These are phyloP conservation scores for Galeopsomyia nigrocyanea DNA, from an alignment of 2,888 invertebrate species.

Conservation along the genomic window DNA sequence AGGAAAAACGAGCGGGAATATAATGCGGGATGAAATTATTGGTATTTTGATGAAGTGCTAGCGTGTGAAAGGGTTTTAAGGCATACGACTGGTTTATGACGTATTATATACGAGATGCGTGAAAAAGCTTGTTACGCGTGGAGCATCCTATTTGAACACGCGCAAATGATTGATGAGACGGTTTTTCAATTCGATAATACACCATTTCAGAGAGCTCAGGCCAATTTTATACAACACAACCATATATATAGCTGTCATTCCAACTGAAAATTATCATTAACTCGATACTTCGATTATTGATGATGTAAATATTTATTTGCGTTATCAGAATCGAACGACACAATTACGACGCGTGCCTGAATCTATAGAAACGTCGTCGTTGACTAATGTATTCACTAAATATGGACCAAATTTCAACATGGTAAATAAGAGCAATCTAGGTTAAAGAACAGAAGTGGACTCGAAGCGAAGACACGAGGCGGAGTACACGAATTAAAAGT, in stretches of 20 bases:
- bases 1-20: slow-evolving; percentile 9
- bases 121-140: slow-evolving; percentile 5
- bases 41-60: slow-evolving; percentile 17
- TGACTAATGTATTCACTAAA: slow-evolving; percentile 18
- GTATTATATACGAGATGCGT: slow-evolving; percentile 13
- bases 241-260: not conserved
- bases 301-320: no score
- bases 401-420: slow-evolving; percentile 24
- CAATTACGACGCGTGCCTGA: not conserved
- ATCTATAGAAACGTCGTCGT: not conserved
- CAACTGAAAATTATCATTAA: not conserved
- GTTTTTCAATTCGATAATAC: not conserved
- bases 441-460: slow-evolving; percentile 21
- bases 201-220: no score
- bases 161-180: slow-evolving; percentile 11
- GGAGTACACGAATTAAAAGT: slow-evolving; percentile 28
- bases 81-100: slow-evolving; percentile 14
- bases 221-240: not conserved
- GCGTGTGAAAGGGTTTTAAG: slow-evolving; percentile 2
- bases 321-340: not conserved
- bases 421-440: slow-evolving; percentile 16
- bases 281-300: no score
- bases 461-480: slow-evolving; percentile 10
- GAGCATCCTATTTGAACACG: not conserved
- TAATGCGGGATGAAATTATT: slow-evolving; percentile 28